phyloP scores from a whole-genome alignment of 2,113 vertebrate genomes.

The Scolopax mira region DNA sequence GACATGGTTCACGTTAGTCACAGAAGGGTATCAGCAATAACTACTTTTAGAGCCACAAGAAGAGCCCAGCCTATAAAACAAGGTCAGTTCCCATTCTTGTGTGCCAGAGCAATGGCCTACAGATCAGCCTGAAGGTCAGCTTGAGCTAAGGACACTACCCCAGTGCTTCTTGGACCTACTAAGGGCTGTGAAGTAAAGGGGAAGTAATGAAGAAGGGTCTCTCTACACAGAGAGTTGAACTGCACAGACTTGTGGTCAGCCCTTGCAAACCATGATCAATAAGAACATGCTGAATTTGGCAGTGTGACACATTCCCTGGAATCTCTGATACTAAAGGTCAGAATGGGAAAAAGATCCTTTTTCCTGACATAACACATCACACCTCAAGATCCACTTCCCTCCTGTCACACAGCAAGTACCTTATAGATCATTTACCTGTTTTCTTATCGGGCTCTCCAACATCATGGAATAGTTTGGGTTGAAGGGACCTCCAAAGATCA shows the following conservation, averaged over 20 bases:
- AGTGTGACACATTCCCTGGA: background rate
- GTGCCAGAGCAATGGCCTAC: background rate
- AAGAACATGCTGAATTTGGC: background rate
- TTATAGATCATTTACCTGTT: background rate
- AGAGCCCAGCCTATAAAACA: background rate
- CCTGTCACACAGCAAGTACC: background rate
- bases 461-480: background rate
- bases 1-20: rapidly evolving
- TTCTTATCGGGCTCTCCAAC: background rate
- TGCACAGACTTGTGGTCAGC: background rate
- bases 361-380: background rate
- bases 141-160: background rate
- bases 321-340: background rate
- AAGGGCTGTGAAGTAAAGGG: background rate
- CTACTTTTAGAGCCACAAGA: background rate
- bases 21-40: background rate
- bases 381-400: background rate
- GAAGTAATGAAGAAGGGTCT: background rate
- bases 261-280: background rate
- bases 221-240: background rate
- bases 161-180: background rate
- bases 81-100: background rate
- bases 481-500: background rate
- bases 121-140: rapidly evolving
- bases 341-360: background rate